Base-by-base conservation (phyloP, 2,888 invertebrate genomes). In the Drosophila fulvimacula region DNA sequence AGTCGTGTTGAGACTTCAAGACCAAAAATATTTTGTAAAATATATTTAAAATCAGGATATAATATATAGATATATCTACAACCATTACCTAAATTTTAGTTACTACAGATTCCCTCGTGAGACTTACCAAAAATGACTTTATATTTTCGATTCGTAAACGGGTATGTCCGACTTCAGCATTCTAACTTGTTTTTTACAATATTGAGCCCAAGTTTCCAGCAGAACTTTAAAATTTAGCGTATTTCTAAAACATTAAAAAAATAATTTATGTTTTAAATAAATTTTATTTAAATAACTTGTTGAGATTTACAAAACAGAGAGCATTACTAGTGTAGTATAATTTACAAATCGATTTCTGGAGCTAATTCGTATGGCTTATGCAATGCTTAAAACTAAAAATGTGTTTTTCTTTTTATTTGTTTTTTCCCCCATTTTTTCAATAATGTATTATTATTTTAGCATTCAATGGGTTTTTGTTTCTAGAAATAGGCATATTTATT, bases 251-350 rank as follows among this genome's bases (percentile, higher is more conserved):
- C n/a, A n/a, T n/a, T n/a, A n/a, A n/a, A 11, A 11, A 15, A 2
- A 13, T 9, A 11, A 5, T 3, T 32, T 64, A 59, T 79, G 81
- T 82, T 82, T 88, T 86, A 83, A 85, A 88, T 85, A 81, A 88
- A 85, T 85, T 85, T 85, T 86, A 85, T 85, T 85, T 85, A 88
- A 85, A 86, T 85, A 85, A 85, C 85, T 85, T 86, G 81, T 81
- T 83, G 71, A 81, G 82, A 88, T 85, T 83, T 85, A 85, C 85
- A 85, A 85, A 85, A 85, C 85, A 85, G 84, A 88, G 81, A 83
- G 85, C 74, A 76, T 78, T 78, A 71, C 81, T 83, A 87, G 76
- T 75, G 71, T 13, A 32, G 76, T 78, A 69, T 82, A 81, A 81
- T 82, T 82, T 80, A 83, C 87, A 80, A 83, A 80, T 86, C 42